These are phyloP conservation scores for Drymonia ruficornis DNA, from an alignment of 2,888 invertebrate genomes.

Conservation along the genomic window DNA sequence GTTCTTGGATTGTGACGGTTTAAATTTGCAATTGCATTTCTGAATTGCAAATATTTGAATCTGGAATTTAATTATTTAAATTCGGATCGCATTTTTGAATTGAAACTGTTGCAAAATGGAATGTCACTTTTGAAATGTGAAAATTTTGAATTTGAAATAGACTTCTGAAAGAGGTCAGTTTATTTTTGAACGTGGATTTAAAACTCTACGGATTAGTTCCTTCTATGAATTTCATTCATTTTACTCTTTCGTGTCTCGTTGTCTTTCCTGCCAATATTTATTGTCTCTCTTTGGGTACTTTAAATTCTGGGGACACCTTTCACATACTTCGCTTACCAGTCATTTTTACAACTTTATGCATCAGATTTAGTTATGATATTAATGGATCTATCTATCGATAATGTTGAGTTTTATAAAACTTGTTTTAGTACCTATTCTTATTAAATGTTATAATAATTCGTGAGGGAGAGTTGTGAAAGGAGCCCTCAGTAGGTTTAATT, in stretches of 20 bases:
- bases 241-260: slow-evolving; percentile 33
- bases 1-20: slow-evolving; percentile 20
- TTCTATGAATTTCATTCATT: slow-evolving; percentile 47
- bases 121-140: slow-evolving; percentile 19
- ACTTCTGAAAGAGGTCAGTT: slow-evolving; percentile 27
- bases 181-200: slow-evolving; percentile 25
- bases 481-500: slow-evolving; percentile 39
- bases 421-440: slow-evolving; percentile 29
- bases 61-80: slow-evolving; percentile 6
- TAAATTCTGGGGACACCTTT: slow-evolving; percentile 37
- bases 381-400: not conserved
- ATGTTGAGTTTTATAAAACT: slow-evolving; percentile 11
- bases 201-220: slow-evolving; percentile 40
- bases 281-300: slow-evolving; percentile 30
- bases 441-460: slow-evolving; percentile 14
- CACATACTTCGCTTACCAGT: slow-evolving; percentile 16
- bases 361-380: not conserved
- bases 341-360: not conserved
- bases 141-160: slow-evolving; percentile 23
- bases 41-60: slow-evolving; percentile 9
- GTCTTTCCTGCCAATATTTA: slow-evolving; percentile 44
- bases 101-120: slow-evolving; percentile 20
- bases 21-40: slow-evolving; percentile 33
- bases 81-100: slow-evolving; percentile 9
- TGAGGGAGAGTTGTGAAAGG: slow-evolving; percentile 36